phyloP scores from a whole-genome alignment of 2,113 vertebrate genomes.

The Chaetodon auriga region DNA sequence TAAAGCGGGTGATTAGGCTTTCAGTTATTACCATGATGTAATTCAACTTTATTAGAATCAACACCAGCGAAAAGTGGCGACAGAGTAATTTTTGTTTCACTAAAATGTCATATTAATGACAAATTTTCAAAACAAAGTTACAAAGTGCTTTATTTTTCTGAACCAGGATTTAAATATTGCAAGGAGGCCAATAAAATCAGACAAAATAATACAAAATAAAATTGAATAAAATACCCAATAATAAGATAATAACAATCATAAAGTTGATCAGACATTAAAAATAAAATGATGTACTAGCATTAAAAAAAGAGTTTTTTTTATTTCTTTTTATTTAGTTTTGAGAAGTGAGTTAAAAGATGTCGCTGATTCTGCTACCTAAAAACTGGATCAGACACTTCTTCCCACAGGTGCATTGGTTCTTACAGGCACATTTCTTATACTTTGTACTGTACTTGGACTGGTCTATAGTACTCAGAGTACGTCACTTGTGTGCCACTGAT shows the following conservation, averaged over 20 bases:
- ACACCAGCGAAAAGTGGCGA: neutral
- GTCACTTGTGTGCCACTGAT: too few relatives aligned
- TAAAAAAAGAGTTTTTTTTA: too few relatives aligned
- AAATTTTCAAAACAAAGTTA: neutral
- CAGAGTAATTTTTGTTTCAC: neutral
- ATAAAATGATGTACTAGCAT: neutral
- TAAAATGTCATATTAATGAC: neutral
- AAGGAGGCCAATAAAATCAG: neutral
- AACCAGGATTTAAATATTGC: neutral
- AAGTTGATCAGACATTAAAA: neutral
- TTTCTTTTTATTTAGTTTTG: too few relatives aligned
- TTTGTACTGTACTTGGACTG: too few relatives aligned
- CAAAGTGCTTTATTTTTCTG: neutral
- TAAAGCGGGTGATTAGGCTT: conserved; percentile 88
- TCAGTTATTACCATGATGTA: neutral
- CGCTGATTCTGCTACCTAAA: too few relatives aligned
- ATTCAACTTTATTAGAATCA: neutral
- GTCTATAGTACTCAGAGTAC: too few relatives aligned
- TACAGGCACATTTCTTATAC: too few relatives aligned
- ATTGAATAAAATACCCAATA: too few relatives aligned
- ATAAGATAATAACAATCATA: neutral
- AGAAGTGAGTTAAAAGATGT: too few relatives aligned
- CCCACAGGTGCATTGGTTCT: too few relatives aligned
- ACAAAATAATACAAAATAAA: too few relatives aligned
- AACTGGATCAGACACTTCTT: too few relatives aligned